A percentile compares a stretch with the other conserved stretches of the same genome.
These are phyloP conservation scores for Myotis myotis DNA, from an alignment of 2,797 vertebrate species.

Conservation along the genomic window DNA sequence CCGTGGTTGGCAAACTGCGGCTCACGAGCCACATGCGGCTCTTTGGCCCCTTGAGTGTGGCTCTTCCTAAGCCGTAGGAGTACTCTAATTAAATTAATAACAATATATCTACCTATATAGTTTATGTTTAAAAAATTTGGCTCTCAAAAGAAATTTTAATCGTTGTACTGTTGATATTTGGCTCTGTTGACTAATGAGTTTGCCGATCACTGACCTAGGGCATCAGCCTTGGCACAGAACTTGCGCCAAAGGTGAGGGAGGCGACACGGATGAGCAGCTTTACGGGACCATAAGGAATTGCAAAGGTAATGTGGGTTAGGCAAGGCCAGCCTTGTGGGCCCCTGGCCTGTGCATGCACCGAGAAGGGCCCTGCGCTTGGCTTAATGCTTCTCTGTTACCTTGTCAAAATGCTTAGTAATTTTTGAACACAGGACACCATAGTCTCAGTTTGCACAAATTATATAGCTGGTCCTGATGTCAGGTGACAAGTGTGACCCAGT, in stretches of 20 bases:
- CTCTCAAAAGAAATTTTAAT: too few species aligned
- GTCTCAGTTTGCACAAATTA: background rate
- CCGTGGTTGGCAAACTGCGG: too few species aligned
- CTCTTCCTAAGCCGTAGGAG: too few species aligned
- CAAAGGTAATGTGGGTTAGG: background rate
- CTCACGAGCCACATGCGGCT: too few species aligned
- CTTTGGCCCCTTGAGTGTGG: too few species aligned
- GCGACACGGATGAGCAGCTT: fast-evolving
- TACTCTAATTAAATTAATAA: too few species aligned
- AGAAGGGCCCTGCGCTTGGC: background rate
- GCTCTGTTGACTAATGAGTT: too few species aligned
- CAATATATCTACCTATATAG: too few species aligned
- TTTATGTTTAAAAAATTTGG: too few species aligned
- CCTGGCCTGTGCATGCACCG: fast-evolving
- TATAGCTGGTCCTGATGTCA: background rate
- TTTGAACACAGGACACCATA: background rate
- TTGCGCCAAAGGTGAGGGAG: background rate
- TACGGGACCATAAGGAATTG: background rate
- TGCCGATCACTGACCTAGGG: too few species aligned
- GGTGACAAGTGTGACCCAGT: background rate
- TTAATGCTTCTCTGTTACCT: background rate
- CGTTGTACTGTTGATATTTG: too few species aligned
- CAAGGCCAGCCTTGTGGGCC: background rate
- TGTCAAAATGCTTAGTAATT: background rate
- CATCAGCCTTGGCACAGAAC: background rate